phyloP scores from a whole-genome alignment of 1,140 invertebrate species.

The Leptinotarsa lineolata region DNA sequence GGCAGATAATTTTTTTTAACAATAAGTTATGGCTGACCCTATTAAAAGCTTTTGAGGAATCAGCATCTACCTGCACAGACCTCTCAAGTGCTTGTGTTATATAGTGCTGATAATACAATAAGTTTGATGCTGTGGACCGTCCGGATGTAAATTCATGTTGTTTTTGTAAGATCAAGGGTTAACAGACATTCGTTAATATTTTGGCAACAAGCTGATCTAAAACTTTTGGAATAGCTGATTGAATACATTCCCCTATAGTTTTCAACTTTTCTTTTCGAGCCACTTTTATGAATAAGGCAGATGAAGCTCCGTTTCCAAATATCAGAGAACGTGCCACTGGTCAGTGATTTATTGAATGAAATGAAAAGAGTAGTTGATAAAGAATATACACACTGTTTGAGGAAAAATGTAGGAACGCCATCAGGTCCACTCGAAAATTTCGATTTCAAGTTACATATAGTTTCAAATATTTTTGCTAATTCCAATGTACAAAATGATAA shows the following conservation, averaged over 20 bases:
- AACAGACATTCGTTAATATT: slow-evolving; percentile 7
- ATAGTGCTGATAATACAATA: slow-evolving; percentile 5
- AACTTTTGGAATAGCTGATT: slow-evolving; percentile 2
- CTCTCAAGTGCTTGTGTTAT: slow-evolving; percentile 14
- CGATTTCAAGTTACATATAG: slow-evolving; percentile 7
- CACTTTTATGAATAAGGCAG: background rate
- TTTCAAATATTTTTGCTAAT: slow-evolving; percentile 7
- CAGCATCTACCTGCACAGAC: background rate
- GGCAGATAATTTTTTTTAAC: slow-evolving; percentile 3
- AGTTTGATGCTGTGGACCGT: slow-evolving; percentile 7
- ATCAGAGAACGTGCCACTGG: slow-evolving; percentile 3
- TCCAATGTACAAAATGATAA: background rate
- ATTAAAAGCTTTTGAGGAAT: background rate
- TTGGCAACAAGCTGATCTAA: slow-evolving; percentile 7
- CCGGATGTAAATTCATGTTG: slow-evolving; percentile 4
- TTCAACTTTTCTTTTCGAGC: background rate
- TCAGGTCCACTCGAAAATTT: slow-evolving; percentile 10
- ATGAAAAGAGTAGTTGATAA: slow-evolving; percentile 2
- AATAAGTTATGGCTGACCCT: slow-evolving; percentile 5
- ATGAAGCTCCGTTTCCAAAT: slow-evolving; percentile 13
- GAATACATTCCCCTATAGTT: slow-evolving; percentile 17
- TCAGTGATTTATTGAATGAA: slow-evolving; percentile 13
- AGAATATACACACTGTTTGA: slow-evolving; percentile 4
- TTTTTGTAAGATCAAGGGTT: background rate
- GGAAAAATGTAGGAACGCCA: slow-evolving; percentile 2